Evolutionary conservation across 2,888 invertebrate species (phyloP), one percentile per base, ranked within the genome.

Genomic region (Ophion slaviceki): DNA sequence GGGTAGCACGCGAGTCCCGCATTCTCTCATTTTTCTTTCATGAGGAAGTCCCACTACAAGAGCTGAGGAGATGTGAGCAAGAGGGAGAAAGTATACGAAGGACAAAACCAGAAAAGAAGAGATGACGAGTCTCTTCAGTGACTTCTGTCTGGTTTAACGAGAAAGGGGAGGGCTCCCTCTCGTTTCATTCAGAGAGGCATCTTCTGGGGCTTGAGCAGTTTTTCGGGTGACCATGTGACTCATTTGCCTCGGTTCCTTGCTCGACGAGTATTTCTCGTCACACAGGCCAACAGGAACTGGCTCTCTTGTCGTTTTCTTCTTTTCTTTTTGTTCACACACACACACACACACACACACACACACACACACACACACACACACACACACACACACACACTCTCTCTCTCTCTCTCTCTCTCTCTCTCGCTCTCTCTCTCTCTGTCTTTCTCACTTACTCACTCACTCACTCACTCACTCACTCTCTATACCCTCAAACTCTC

Each of bases 81-180:
- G 82, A 62, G 53, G 59, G n/a, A 62, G 36, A 36, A 47, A 28
- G 66, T 20, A 40, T 45, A 47, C 80, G 80, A 67, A 82, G 82
- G 80, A 88, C 82, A 71, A 64, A 70, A 64, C 68, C 67, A 77
- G 85, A 78, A 72, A 72, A 77, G 66, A 82, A 86, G 78, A 83
- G 68, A 83, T 68, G 80, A 83, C 64, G 74, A 82, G 71, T 53
- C 81, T 70, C 80, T 75, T 75, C 66, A 66, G 80, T 81, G 84
- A 86, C 86, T 86, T 81, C 84, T 86, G 90, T 88, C 86, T 88
- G 89, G 86, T 91, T 90, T 90, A 92, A 91, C 91, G 92, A 92
- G 90, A 85, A 87, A 85, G 89, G 85, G 87, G 89, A 88, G 89
- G 88, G 82, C 87, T 88, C 89, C 89, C 87, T 89, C 57, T 57